Conservation (phyloP, 2,797 vertebrate species). For the Tachyglossus aculeatus region DNA sequence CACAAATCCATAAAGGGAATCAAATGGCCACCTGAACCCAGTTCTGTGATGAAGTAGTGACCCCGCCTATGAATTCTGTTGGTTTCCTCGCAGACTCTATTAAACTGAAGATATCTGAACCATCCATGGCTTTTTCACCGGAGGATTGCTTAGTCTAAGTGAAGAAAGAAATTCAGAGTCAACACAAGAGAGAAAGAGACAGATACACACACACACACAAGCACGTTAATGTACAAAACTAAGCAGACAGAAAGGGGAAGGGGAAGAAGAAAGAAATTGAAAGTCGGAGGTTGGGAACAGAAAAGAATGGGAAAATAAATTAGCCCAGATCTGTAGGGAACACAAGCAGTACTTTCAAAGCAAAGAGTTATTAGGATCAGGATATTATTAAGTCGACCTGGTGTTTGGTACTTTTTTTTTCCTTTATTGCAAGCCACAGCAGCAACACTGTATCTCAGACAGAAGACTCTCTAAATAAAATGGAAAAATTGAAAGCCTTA, state of each 20-base stretch:
- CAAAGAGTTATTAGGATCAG: constrained; percentile 67
- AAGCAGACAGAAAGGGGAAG: constrained; percentile 52
- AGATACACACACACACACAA: constrained; percentile 5
- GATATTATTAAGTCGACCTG: constrained; percentile 62
- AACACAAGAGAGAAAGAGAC: constrained; percentile 45
- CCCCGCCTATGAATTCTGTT: constrained; percentile 84
- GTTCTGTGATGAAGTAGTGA: constrained; percentile 78
- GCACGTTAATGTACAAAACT: constrained; percentile 52
- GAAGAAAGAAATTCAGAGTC: constrained; percentile 80
- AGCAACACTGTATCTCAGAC: constrained; percentile 56
- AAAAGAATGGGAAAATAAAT: constrained; percentile 74
- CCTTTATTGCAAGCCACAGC: constrained; percentile 69
- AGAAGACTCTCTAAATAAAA: constrained; percentile 63
- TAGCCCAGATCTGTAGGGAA: constrained; percentile 62
- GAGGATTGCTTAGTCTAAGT: constrained; percentile 87
- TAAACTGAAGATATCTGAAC: constrained; percentile 83
- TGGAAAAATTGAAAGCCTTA: constrained; percentile 54
- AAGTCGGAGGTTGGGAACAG: constrained; percentile 42
- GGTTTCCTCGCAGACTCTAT: constrained; percentile 82
- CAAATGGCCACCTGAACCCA: constrained; percentile 81
- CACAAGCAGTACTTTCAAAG: constrained; percentile 71
- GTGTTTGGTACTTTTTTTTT: too few relatives aligned
- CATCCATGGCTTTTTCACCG: constrained; percentile 86
- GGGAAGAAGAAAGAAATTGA: constrained; percentile 47
- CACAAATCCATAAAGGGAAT: constrained; percentile 50